Evolutionary conservation across 2,797 vertebrate genomes (phyloP).

Genomic region (Gymnopithys bicolor): DNA sequence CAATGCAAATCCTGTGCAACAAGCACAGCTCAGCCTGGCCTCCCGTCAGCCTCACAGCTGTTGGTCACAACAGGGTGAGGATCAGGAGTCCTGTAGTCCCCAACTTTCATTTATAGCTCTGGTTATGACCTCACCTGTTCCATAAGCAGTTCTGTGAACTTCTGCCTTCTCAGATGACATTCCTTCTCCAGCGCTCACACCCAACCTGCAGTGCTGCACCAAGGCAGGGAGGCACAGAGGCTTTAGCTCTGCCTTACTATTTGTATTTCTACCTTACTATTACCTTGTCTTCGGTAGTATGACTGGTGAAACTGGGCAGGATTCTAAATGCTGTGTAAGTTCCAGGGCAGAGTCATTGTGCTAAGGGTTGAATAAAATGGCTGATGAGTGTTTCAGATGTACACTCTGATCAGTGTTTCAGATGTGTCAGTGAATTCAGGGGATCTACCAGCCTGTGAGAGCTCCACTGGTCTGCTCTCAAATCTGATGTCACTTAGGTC

Average conservation of each 20-base stretch:
- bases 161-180: background rate
- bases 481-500: background rate
- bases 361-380: background rate
- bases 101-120: background rate
- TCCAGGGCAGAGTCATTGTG: background rate
- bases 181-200: background rate
- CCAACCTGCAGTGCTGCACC: background rate
- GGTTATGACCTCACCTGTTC: background rate
- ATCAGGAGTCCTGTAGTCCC: background rate
- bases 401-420: background rate
- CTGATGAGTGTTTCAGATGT: background rate
- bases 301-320: background rate
- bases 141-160: background rate
- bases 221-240: accelerated
- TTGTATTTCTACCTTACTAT: accelerated
- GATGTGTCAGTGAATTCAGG: background rate
- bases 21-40: background rate
- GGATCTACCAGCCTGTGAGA: background rate
- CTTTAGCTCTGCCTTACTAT: background rate
- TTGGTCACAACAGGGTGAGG: background rate
- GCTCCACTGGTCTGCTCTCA: background rate
- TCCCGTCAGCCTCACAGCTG: background rate
- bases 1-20: background rate
- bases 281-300: background rate
- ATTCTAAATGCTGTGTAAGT: background rate